Base-by-base conservation (phyloP, 2,797 vertebrate species). In the Apogon hyalosoma region DNA sequence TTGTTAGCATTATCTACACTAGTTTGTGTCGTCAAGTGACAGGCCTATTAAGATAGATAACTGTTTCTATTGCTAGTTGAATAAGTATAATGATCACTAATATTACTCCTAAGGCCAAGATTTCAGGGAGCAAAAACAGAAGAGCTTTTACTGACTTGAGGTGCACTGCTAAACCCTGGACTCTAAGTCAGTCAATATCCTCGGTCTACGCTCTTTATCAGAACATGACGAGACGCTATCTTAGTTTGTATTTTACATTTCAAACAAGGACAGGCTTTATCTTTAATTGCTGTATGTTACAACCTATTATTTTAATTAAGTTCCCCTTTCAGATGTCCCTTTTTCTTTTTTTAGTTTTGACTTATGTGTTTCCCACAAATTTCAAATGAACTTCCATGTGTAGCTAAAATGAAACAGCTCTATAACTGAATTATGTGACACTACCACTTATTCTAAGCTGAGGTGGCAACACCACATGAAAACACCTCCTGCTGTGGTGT, bases 211-310 rank as follows among this genome's bases (percentile, higher is more conserved):
- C 56, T 47, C 51, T 19, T 68, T 3, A 15, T 63, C 74, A 74
- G 52, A 77, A 63, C 68, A 38, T 65, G 24, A 49, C 60, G 13
- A 58, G 13, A 54, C 50, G 51, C 11, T 36, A 19, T 47, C 21
- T 72, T 59, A 12, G 33, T 56, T 75, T 60, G 69, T 48, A 73
- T 71, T 41, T 46, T 2, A 66, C 38, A 68, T 41, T 80, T 80
- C 13, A n/a, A 73, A 56, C 48, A 41, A 77, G 43, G 65, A 70
- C 66, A 73, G 71, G 41, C 57, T 67, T 63, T 65, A 80, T 81
- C 79, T 82, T 48, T 79, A 82, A 83, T 52, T 85, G 69, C 66
- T 52, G 53, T 78, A 76, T 41, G 65, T 68, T 79, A 49, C 57
- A 38, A 38, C 62, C 51, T 73, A 52, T 68, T 63, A 64, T 84